These are phyloP conservation scores for Passer domesticus DNA, from an alignment of 2,113 vertebrate species.

Conservation along the genomic window DNA sequence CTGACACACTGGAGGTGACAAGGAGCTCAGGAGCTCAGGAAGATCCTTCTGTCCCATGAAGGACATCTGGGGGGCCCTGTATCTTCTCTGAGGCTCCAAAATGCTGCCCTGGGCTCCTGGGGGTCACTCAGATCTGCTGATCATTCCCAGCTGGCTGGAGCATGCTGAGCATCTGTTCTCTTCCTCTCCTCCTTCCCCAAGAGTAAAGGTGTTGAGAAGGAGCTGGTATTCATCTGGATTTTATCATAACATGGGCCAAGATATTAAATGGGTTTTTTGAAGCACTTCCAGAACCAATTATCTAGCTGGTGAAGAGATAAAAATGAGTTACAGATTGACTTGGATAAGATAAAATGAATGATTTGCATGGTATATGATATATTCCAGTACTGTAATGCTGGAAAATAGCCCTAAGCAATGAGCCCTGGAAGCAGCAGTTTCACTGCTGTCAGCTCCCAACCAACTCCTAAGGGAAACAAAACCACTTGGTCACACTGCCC, in stretches of 20 bases:
- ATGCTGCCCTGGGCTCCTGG: background rate
- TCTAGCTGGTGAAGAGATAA: background rate
- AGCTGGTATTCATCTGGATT: background rate
- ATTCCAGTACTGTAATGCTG: background rate
- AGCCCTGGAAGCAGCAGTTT: background rate
- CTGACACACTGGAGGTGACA: background rate
- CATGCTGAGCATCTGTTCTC: background rate
- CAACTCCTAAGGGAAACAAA: background rate
- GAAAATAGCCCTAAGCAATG: background rate
- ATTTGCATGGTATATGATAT: background rate
- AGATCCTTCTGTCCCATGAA: background rate
- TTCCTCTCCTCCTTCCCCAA: background rate
- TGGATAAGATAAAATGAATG: background rate
- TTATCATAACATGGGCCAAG: background rate
- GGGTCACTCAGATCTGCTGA: background rate
- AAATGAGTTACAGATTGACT: background rate
- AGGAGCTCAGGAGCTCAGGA: background rate
- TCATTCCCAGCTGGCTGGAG: background rate
- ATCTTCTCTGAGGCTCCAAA: background rate
- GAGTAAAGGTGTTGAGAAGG: background rate
- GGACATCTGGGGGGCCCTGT: background rate
- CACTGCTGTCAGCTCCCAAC: background rate
- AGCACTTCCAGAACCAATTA: background rate
- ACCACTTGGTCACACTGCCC: accelerated
- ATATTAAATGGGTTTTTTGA: background rate